Percentiles rank a stretch among this genome's conserved stretches.
phyloP scores from a whole-genome alignment of 2,113 vertebrate genomes.

The Regulus satrapa region DNA sequence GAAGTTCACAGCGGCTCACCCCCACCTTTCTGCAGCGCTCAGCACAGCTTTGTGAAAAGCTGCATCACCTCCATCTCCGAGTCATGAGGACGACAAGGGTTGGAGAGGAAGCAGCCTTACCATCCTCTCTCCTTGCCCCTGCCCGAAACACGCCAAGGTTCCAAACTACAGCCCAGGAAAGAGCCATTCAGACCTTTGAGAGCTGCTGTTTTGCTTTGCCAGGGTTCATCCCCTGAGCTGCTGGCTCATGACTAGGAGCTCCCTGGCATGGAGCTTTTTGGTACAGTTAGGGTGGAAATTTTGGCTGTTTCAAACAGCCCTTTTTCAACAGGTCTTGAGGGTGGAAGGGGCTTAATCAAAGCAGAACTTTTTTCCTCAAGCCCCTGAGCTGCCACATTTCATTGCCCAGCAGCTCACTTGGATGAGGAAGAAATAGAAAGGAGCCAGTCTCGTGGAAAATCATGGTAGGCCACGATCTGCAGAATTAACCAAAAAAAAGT shows the following conservation, averaged over 20 bases:
- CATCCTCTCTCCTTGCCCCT: not conserved
- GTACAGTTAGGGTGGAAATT: not conserved
- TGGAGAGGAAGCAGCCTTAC: not conserved
- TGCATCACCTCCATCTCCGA: not conserved
- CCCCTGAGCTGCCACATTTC: not conserved
- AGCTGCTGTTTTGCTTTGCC: not conserved
- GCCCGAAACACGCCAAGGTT: accelerated
- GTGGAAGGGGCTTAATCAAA: not conserved
- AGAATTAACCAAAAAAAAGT: not conserved
- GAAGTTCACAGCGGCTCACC: not conserved
- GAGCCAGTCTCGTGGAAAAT: not conserved
- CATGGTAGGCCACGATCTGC: not conserved
- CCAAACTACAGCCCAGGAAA: not conserved
- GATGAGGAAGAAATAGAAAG: not conserved
- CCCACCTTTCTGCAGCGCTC: not conserved
- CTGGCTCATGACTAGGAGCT: not conserved
- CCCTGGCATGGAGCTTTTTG: not conserved
- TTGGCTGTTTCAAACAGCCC: not conserved
- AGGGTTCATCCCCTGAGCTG: not conserved
- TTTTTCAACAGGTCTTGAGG: not conserved
- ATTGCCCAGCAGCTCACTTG: not conserved
- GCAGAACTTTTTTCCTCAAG: not conserved
- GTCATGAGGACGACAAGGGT: not conserved
- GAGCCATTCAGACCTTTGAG: not conserved
- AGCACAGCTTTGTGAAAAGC: not conserved